Evolutionary conservation across 2,888 invertebrate species (phyloP), one percentile per base, ranked within the genome.

Genomic region (Troides oblongomaculatus): DNA sequence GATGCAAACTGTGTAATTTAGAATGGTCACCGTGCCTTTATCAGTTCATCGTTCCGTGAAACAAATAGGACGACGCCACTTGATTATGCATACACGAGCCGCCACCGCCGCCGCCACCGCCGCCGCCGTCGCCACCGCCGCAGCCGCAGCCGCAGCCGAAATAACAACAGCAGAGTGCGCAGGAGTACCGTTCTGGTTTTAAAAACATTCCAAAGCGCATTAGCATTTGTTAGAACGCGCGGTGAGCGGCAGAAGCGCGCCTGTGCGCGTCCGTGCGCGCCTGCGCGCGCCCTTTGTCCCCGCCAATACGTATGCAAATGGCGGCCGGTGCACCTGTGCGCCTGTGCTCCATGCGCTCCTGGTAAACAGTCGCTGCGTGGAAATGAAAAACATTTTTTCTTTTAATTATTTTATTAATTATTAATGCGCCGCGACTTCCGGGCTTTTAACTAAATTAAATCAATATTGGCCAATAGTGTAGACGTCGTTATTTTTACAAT

Each of bases 151-250:
- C 21, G 21, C 21, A 21, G 21, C 21, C 21, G 21, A 21, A 66
- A 70, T 66, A 70, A 64, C 2, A 25, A 18, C 21, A 61, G 58
- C 23, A 62, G 36, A 46, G 39, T 12, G 14, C 46, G 14, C 12
- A 14, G 14, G 46, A 46, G 46, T 4, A 57, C 65, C 75, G 78
- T 76, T 80, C 79, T 81, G 78, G 81, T 84, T 81, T 81, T 78
- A 76, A 76, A 83, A 14, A 84, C 83, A 84, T 86, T 84, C 82
- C 83, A 81, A 84, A 86, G 81, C 85, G 80, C 83, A 88, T 88
- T 89, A 85, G 86, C 89, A 89, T 89, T 84, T 85, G 85, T 84
- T 83, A 88, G 86, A 89, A 89, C 87, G 82, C 81, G 80, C 79
- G 86, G 84, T 82, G 82, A 84, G 82, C 76, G 80, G 84, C 86